These are phyloP conservation scores for Eudyptes chrysolophus DNA, from an alignment of 2,113 vertebrate genomes.

Conservation along the genomic window DNA sequence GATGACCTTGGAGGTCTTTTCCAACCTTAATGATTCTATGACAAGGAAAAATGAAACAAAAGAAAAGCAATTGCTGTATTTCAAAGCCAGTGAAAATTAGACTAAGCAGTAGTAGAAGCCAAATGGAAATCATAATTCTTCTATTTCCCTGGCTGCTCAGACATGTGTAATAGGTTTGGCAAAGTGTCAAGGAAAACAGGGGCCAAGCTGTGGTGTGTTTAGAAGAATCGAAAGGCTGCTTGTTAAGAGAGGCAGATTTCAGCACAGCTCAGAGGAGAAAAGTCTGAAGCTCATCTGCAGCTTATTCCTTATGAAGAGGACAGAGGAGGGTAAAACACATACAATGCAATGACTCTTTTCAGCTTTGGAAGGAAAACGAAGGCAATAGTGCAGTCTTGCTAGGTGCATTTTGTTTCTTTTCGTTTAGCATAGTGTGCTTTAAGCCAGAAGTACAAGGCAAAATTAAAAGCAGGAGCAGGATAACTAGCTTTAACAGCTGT, in stretches of 20 bases:
- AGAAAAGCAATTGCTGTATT: slow-evolving; percentile 60
- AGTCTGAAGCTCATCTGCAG: not conserved
- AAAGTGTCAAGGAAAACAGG: slow-evolving; percentile 65
- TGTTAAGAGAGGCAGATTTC: slow-evolving; percentile 4
- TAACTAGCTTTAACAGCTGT: not conserved
- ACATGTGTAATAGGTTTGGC: slow-evolving; percentile 77
- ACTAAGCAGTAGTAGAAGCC: slow-evolving; percentile 63
- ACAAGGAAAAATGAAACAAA: slow-evolving; percentile 18
- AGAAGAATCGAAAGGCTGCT: slow-evolving; percentile 59
- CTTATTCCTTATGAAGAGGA: not conserved
- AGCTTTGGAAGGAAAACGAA: not conserved
- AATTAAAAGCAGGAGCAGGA: not conserved
- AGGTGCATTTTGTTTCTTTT: not conserved
- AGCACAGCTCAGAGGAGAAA: not conserved
- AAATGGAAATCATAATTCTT: slow-evolving; percentile 78
- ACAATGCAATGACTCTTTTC: not conserved
- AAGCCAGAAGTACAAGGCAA: not conserved
- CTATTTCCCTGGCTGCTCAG: slow-evolving; percentile 54
- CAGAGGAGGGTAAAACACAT: not conserved
- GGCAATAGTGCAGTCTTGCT: not conserved
- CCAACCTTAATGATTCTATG: not conserved
- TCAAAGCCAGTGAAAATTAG: slow-evolving; percentile 74
- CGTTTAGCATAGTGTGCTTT: not conserved
- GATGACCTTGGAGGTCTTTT: too few relatives aligned
- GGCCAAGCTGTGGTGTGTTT: slow-evolving; percentile 38